phyloP scores from a whole-genome alignment of 2,888 invertebrate genomes.

The Catocala fraxini region DNA sequence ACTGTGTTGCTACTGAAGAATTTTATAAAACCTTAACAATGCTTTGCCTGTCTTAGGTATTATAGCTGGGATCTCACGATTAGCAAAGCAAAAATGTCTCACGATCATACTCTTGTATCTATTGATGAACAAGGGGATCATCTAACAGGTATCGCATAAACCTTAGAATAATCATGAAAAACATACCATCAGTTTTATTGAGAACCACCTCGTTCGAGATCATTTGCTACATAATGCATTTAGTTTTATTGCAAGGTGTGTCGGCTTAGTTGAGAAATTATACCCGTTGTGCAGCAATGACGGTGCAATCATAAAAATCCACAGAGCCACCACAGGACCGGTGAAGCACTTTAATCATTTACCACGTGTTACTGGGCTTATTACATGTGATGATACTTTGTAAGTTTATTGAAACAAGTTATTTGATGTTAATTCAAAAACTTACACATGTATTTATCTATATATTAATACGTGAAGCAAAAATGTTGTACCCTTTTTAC shows the following conservation, averaged over 20 bases:
- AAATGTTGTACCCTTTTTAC: no score
- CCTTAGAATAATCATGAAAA: not conserved
- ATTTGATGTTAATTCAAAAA: not conserved
- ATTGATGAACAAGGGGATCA: no score
- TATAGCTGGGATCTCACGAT: no score
- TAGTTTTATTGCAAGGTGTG: conserved; percentile 47
- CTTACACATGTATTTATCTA: no score
- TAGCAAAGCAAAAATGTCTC: no score
- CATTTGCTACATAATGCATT: conserved; percentile 35
- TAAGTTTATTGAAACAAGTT: conserved; percentile 38
- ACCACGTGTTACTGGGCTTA: conserved; percentile 51
- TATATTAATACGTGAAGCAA: no score
- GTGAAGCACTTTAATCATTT: conserved; percentile 52
- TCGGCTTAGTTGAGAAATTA: conserved; percentile 53
- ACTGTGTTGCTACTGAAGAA: no score
- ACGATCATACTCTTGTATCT: no score
- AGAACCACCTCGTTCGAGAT: conserved; percentile 31
- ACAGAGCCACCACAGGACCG: conserved; percentile 44
- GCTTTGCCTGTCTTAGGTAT: no score
- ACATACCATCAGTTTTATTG: not conserved
- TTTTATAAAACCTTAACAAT: no score
- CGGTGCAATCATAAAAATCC: conserved; percentile 56
- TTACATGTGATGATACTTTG: conserved; percentile 54
- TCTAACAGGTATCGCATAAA: no score
- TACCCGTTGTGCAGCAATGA: conserved; percentile 48